phyloP scores from a whole-genome alignment of 2,888 invertebrate species.

The Platycnemis pennipes region DNA sequence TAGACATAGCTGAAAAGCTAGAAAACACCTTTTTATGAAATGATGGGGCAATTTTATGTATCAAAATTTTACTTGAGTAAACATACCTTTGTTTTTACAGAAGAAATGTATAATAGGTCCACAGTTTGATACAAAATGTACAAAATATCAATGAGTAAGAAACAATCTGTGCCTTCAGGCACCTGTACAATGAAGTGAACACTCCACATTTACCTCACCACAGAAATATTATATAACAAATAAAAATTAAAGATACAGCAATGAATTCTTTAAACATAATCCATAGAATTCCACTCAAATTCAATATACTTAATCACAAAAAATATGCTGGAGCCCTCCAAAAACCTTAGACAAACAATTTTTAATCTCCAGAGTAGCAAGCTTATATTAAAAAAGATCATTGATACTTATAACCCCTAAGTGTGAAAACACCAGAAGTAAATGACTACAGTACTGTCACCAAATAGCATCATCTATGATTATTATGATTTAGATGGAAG shows the following conservation, averaged over 20 bases:
- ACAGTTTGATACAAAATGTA: slow-evolving; percentile 70
- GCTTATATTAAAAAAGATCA: slow-evolving; percentile 55
- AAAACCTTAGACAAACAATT: slow-evolving; percentile 57
- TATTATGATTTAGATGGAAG: slow-evolving; percentile 68
- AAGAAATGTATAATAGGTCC: slow-evolving; percentile 64
- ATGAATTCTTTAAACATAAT: slow-evolving; percentile 18
- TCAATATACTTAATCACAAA: slow-evolving; percentile 53
- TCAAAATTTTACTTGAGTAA: slow-evolving; percentile 69
- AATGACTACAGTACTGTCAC: slow-evolving; percentile 68
- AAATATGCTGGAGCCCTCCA: slow-evolving; percentile 35
- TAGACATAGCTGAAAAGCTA: slow-evolving; percentile 27
- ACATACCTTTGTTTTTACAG: slow-evolving; percentile 69
- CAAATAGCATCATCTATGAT: slow-evolving; percentile 68
- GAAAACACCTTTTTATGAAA: slow-evolving; percentile 44
- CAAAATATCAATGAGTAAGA: slow-evolving; percentile 69
- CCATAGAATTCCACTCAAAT: slow-evolving; percentile 51
- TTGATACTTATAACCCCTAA: slow-evolving; percentile 62
- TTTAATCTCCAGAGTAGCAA: slow-evolving; percentile 6
- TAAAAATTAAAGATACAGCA: slow-evolving; percentile 48
- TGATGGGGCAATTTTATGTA: slow-evolving; percentile 66
- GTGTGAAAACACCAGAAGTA: slow-evolving; percentile 69
- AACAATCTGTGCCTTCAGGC: slow-evolving; percentile 69
- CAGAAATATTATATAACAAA: slow-evolving; percentile 65
- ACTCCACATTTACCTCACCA: slow-evolving; percentile 68
- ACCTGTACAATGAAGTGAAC: slow-evolving; percentile 69